These are phyloP conservation scores for Myrmecobius fasciatus DNA, from an alignment of 2,113 vertebrate genomes.

Conservation along the genomic window DNA sequence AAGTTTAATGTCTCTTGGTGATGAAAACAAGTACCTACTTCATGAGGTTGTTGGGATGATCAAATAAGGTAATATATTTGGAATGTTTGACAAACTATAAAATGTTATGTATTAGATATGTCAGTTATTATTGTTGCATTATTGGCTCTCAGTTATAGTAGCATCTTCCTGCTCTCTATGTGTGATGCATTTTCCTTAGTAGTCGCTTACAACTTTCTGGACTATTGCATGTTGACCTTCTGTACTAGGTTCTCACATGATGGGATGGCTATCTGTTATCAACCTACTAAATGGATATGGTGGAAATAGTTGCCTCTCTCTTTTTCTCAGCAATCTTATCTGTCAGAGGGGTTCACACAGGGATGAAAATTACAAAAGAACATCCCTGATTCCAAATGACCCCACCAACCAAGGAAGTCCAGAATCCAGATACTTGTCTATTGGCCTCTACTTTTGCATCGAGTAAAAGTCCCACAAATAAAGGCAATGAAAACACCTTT, in stretches of 20 bases:
- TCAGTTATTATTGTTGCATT: neutral
- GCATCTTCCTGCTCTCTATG: neutral
- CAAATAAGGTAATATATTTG: neutral
- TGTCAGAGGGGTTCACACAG: conserved; percentile 30
- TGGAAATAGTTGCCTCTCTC: neutral
- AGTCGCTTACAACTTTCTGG: neutral
- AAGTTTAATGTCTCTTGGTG: neutral
- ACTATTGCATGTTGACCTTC: fast-evolving
- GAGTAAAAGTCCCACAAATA: conserved; percentile 56
- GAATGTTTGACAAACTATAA: neutral
- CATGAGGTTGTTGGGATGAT: neutral
- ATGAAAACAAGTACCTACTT: neutral
- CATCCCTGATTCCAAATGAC: neutral
- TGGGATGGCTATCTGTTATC: neutral
- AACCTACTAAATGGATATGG: neutral
- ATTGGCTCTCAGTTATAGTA: neutral
- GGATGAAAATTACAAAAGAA: neutral
- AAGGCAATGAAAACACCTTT: conserved; percentile 12
- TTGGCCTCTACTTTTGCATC: conserved; percentile 44
- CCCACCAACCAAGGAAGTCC: conserved; percentile 22
- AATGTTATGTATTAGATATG: neutral
- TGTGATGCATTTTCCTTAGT: neutral
- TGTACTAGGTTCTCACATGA: neutral
- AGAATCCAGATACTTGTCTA: conserved; percentile 23
- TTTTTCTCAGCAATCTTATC: conserved; percentile 5